Evolutionary conservation across 2,797 vertebrate species (phyloP), one percentile per base, ranked within the genome.

Genomic region (Micrastur ruficollis): DNA sequence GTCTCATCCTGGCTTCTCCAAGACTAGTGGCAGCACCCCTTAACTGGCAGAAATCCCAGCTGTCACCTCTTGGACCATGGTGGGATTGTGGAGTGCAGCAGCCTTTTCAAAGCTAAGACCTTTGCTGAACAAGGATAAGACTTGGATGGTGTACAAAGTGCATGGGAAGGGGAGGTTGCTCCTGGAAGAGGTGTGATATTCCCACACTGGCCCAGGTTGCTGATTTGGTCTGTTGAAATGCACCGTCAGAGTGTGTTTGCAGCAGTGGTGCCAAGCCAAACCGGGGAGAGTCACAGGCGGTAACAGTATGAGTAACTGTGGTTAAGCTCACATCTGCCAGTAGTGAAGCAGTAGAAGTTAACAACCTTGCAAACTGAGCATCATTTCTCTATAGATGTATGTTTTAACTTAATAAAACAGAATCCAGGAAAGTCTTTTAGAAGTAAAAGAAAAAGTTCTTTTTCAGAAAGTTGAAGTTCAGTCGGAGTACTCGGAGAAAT

Each of bases 31-130:
- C n/a, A 67, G 42, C 36, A 42, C 6, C 4, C 10, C 68, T 42
- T 36, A 27, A 14, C 0, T 34, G 22, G 12, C 23, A 83, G 47
- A 59, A 76, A 56, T n/a, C n/a, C 40, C 47, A 55, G 26, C 26
- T 47, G 11, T 31, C 26, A 8, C 7, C 16, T 61, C 23, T 15
- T 9, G 38, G 31, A 53, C 40, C 7, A 20, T 1, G 0, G 2
- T 9, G 32, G 19, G 12, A 40, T 3, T 58, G 18, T 18, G 73
- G 52, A 63, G 7, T 7, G 20, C 20, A 8, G 19, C 7, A 21
- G 15, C 15, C 10, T 26, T 58, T 74, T 20, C 25, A 25, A 40
- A 75, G 26, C 9, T 5, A 11, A 61, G 34, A 9, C 3, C 26
- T 44, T 56, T 2, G 1, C 4, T 32, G 36, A 7, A 2, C 36